Conservation (phyloP, 2,797 vertebrate species). For the Scolopax bukidnonensis region DNA sequence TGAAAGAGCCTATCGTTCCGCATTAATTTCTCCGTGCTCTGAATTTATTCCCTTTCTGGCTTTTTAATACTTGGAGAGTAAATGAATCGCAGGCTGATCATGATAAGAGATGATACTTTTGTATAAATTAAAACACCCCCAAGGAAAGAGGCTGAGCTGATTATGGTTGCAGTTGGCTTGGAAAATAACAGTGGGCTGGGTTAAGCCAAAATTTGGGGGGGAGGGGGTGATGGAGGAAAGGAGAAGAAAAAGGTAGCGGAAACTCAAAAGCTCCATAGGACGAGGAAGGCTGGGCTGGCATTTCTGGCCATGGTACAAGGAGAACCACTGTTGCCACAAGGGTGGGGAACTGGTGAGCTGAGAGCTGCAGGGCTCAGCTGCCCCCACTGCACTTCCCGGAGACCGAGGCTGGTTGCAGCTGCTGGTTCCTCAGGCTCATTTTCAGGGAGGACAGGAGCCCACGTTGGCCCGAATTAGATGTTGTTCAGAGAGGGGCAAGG, state of each 20-base stretch:
- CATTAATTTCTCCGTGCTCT: conserved; percentile 58
- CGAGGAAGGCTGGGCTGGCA: neutral
- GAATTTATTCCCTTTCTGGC: conserved; percentile 73
- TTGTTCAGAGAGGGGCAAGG: neutral
- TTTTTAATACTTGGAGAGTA: conserved; percentile 66
- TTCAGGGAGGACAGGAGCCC: neutral
- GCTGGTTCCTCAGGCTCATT: neutral
- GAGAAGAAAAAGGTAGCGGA: neutral
- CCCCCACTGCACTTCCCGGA: fast-evolving
- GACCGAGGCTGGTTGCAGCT: neutral
- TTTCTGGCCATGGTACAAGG: neutral
- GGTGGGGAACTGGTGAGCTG: neutral
- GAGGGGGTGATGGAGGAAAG: neutral
- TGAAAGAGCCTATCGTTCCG: conserved; percentile 71
- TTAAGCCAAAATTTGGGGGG: neutral
- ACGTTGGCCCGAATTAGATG: fast-evolving
- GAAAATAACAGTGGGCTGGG: conserved; percentile 33
- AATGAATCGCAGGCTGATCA: conserved; percentile 64
- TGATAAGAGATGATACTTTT: conserved; percentile 64
- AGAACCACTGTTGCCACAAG: neutral
- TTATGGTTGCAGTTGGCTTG: conserved; percentile 17
- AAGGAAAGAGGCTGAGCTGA: conserved; percentile 46
- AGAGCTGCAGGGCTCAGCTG: fast-evolving
- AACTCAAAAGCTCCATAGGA: neutral
- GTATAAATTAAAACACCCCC: conserved; percentile 66